A percentile compares a stretch with the other conserved stretches of the same genome.
Evolutionary conservation across 2,113 vertebrate species (phyloP).

Genomic region (Onychostoma macrolepis): DNA sequence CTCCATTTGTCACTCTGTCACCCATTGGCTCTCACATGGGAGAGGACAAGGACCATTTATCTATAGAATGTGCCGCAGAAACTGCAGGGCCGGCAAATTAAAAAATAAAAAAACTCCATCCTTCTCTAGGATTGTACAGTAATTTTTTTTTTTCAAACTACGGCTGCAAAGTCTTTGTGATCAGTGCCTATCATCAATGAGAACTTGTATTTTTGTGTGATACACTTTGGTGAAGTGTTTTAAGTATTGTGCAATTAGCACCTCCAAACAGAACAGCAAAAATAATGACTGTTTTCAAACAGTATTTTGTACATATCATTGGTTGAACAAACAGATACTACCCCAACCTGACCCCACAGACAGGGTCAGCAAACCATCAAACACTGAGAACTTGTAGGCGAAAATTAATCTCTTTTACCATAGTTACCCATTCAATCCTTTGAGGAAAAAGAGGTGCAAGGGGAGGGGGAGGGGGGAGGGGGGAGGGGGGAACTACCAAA

Average conservation of each 20-base stretch:
- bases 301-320: not conserved
- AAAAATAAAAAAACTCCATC: slow-evolving; percentile 18
- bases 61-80: slow-evolving; percentile 48
- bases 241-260: not conserved
- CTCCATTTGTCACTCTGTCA: slow-evolving; percentile 71
- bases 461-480: no score
- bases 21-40: slow-evolving; percentile 60
- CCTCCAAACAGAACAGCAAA: not conserved
- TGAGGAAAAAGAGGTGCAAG: not conserved
- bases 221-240: not conserved
- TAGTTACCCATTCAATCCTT: not conserved
- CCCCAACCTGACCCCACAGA: not conserved
- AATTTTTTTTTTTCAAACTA: not conserved
- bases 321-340: not conserved
- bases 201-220: slow-evolving; percentile 7
- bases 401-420: not conserved
- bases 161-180: not conserved
- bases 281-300: not conserved
- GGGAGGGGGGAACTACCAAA: no score
- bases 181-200: not conserved
- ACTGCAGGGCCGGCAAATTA: slow-evolving; percentile 52
- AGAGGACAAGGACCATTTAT: slow-evolving; percentile 62
- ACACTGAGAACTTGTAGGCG: not conserved
- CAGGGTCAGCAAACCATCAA: no score
- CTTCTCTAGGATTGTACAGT: slow-evolving; percentile 23